These are phyloP conservation scores for Rhagoletis zephyria DNA, from an alignment of 1,140 invertebrate species.

Conservation along the genomic window DNA sequence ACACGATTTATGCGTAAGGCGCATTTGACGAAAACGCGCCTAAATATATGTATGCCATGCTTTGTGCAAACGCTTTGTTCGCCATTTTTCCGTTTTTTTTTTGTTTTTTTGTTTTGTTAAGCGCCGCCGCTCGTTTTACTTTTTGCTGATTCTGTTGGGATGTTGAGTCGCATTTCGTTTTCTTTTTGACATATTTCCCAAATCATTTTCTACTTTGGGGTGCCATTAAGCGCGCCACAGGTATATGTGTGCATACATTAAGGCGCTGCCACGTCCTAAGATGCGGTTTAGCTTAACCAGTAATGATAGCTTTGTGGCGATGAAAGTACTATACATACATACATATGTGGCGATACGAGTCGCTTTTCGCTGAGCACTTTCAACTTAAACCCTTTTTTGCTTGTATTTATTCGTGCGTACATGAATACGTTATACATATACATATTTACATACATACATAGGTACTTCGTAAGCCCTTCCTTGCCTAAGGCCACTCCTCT, in stretches of 20 bases:
- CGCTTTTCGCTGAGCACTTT: background rate
- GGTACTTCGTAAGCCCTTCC: background rate
- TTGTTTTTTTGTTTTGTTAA: background rate
- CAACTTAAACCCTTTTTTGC: background rate
- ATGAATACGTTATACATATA: too few relatives aligned
- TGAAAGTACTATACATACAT: background rate
- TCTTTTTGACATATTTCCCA: constrained; percentile 40
- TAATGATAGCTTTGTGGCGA: constrained; percentile 35
- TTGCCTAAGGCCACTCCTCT: background rate
- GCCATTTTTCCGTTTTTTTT: background rate
- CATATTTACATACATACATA: background rate
- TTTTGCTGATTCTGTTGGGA: background rate
- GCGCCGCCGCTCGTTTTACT: background rate
- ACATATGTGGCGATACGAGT: background rate
- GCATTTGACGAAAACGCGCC: constrained; percentile 9
- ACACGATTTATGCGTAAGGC: background rate
- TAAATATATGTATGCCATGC: constrained; percentile 16
- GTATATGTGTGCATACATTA: constrained; percentile 32
- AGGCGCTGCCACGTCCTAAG: background rate
- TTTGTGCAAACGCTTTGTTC: constrained; percentile 19
- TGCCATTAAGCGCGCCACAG: background rate
- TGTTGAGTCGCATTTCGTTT: background rate
- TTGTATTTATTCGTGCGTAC: background rate
- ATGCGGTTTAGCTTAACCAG: constrained; percentile 26
- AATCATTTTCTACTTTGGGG: constrained; percentile 14